These are phyloP conservation scores for Vespertilio murinus DNA, from an alignment of 2,797 vertebrate genomes.

Conservation along the genomic window DNA sequence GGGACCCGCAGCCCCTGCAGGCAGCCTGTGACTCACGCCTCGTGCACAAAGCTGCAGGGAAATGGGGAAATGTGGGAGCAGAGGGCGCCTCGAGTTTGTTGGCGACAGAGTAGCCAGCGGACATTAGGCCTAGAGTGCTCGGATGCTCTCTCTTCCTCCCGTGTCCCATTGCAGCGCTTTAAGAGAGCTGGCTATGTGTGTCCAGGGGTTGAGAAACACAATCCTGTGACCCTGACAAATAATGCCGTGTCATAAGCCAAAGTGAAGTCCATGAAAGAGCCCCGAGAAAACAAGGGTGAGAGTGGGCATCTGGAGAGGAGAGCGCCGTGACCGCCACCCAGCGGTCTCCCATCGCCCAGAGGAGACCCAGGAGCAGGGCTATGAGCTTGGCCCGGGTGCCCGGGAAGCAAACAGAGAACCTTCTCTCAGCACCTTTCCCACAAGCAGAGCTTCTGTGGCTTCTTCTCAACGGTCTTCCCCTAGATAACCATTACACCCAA, in stretches of 20 bases:
- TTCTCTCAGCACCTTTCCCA: neutral
- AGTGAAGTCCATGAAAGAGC: neutral
- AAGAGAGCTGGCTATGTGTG: neutral
- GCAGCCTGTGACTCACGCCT: neutral
- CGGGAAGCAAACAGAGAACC: neutral
- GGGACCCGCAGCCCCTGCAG: neutral
- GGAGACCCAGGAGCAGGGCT: neutral
- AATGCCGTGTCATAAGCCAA: neutral
- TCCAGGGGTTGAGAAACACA: conserved; percentile 25
- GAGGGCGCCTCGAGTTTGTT: conserved; percentile 21
- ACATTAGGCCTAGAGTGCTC: neutral
- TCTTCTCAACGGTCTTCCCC: neutral
- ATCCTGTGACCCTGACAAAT: neutral
- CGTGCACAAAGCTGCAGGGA: fast-evolving
- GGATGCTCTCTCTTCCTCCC: too few species aligned
- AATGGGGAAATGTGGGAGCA: neutral
- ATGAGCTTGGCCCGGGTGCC: too few species aligned
- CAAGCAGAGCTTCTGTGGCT: neutral
- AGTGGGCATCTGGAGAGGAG: neutral
- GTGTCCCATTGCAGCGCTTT: conserved; percentile 1
- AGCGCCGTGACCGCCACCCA: fast-evolving
- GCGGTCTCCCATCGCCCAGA: neutral
- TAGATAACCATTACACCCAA: neutral
- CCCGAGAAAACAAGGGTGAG: neutral
- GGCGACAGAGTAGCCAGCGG: neutral